Base-by-base conservation (phyloP, 1,140 invertebrate genomes). In the Oreohelix idahoensis region DNA sequence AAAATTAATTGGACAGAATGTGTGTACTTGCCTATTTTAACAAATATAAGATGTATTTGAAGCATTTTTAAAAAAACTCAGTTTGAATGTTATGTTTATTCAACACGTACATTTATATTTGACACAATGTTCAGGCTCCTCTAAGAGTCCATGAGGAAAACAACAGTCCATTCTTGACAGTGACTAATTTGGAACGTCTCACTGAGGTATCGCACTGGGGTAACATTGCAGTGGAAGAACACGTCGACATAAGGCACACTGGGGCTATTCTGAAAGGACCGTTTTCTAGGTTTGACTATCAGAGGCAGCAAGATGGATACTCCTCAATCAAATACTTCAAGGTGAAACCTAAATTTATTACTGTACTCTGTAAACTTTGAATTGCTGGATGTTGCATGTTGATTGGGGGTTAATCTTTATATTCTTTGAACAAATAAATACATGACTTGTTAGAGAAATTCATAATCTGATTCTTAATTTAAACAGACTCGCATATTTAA, bases 121-220 rank as follows among this genome's bases (percentile, higher is more conserved):
- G n/a, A n/a, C n/a, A n/a, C n/a, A n/a, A n/a, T 36, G 5, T 71
- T 45, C 84, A 93, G 93, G 95, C 96, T 86, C 94, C 96, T 89
- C 90, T 99, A 84, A 93, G 91, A 38, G 93, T 99, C 75, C 99
- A 99, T 92, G 99, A 96, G 92, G 98, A 99, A 92, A 99, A 99
- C 93, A 98, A 98, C 91, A 95, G 96, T 71, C 98, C 98, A 71
- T 99, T 99, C 92, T 92, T 99, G 69, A 97, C 96, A 39, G 96
- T 99, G 0, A 97, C 96, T 0, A 94, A 94, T 53, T 92, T 99
- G 86, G 95, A 97, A 83, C 94, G 99, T 53, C 93, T 95, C 0
- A 97, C 99, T 89, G 98, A 99, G 93, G 95, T 99, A 0, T 99
- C 98, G 0, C 98, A 99, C 92, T 99, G 99, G 99, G 98, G 98